Base-by-base conservation (phyloP, 2,888 invertebrate genomes). In the Coleophora deauratella region DNA sequence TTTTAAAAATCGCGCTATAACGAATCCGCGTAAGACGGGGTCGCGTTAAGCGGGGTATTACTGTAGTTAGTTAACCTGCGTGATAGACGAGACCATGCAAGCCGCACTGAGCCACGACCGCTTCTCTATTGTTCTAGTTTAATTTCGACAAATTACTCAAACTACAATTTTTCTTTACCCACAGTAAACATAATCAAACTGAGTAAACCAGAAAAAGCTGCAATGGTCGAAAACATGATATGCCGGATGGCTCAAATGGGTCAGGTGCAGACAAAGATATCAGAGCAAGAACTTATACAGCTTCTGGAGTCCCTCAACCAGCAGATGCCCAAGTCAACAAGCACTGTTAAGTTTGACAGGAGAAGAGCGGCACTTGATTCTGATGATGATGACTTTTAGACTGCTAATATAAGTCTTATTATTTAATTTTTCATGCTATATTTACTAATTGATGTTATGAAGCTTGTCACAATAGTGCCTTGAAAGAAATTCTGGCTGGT, bases 191-290 rank as follows among this genome's bases (percentile, higher is more conserved):
- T 95, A 40, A 88, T 99, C 46, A 93, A 94, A 66, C 84, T 97
- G 37, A 96, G 97, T 50, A 98, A 97, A 78, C 99, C 99, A 36
- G 99, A 98, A 62, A 99, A 98, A 73, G 99, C 96, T 8, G 90
- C 91, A 66, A 93, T 96, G 92, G 93, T 99, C 42, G 98, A 99
- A 87, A 91, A 92, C 53, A 94, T 98, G 92, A 90, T 99, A 54
- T 88, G 98, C 46, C 91, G 93, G 63, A 98, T 99, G 98, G 97
- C 95, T 9, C 94, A 96, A 66, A 89, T 90, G 64, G 97, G 98
- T n/a, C 96, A 96, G 72, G 87, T 98, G 40, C 88, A 89, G 43
- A 90, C 90, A 33, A 95, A 92, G 86, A 89, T 98, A 45, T 91
- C 92, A 36, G 98, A 98, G 74, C 88, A 91, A 45, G 95, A 96